Base-by-base conservation (phyloP, 2,888 invertebrate genomes). In the Mylabris sibirica region DNA sequence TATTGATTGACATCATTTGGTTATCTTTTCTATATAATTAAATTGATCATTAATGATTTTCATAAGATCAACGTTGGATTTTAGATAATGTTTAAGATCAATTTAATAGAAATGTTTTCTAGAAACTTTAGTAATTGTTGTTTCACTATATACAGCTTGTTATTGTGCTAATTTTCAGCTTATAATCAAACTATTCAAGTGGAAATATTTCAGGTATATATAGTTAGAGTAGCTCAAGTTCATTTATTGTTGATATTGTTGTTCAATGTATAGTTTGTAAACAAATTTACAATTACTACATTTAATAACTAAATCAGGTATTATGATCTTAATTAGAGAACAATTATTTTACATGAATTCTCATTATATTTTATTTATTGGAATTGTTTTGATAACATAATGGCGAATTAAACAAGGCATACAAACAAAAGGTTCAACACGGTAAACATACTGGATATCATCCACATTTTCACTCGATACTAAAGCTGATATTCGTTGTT, bases 371-470 rank as follows among this genome's bases (percentile, higher is more conserved):
- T 35, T 59, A 38, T 53, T 65, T 70, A 70, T 70, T 66, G 59
- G 59, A 66, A 66, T 66, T 65, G 62, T 65, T 63, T 9, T 44
- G 20, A 30, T 41, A 53, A 59, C 59, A 35, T 62, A 61, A 57
- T 20, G 24, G 30, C 64, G 57, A 14, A 53, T 65, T 59, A 64
- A 59, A 62, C 64, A 61, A 63, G 60, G 65, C 63, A 60, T 14
- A 41, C 34, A 68, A 68, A 71, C 68, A 71, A 68, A 71, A 64
- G 63, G 60, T 60, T 66, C 66, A 61, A 30, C 26, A 35, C 26
- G 59, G 66, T 59, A 65, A 49, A 30, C 30, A 30, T 8, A 30
- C 30, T 8, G 30, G 30, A 6, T 4, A 30, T 30, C 30, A 6
- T 30, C 30, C 3, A 30, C 30, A 30, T 30, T 30, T 30, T 30